Evolutionary conservation across 2,113 vertebrate genomes (phyloP).

Genomic region (Dryoscopus gambensis): DNA sequence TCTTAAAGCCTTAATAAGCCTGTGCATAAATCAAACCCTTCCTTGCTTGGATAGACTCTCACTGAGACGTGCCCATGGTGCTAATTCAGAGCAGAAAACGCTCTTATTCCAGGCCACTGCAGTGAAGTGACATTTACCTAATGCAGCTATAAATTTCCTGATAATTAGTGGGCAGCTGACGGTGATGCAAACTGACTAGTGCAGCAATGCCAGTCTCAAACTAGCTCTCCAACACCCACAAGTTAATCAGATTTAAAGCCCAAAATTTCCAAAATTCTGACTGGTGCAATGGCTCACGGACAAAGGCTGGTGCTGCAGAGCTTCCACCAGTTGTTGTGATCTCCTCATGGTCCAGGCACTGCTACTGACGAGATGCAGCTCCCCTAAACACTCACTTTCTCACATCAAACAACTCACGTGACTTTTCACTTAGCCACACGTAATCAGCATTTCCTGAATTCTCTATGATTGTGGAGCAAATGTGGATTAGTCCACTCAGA

Average conservation of each 20-base stretch:
- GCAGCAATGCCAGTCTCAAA: conserved; percentile 75
- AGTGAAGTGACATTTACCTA: conserved; percentile 93
- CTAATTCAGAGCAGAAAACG: conserved; percentile 71
- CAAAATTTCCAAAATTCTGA: conserved; percentile 14
- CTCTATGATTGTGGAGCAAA: background rate
- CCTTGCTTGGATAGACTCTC: conserved; percentile 58
- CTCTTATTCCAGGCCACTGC: conserved; percentile 76
- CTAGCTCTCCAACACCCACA: conserved; percentile 70
- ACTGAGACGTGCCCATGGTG: conserved; percentile 65
- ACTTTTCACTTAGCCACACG: background rate
- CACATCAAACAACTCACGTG: background rate
- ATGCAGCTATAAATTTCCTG: conserved; percentile 85
- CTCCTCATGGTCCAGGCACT: background rate
- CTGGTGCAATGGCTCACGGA: background rate
- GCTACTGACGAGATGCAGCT: background rate
- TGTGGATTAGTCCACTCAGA: background rate
- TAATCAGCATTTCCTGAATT: background rate
- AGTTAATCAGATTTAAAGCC: background rate
- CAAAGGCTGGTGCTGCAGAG: background rate
- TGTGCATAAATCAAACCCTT: conserved; percentile 58
- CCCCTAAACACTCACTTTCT: background rate
- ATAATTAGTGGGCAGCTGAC: conserved; percentile 89
- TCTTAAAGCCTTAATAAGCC: conserved; percentile 37
- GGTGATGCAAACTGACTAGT: conserved; percentile 85
- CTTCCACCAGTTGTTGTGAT: background rate